Percentiles rank a stretch among this genome's conserved stretches.
Conservation (phyloP, 2,797 vertebrate species). For the Hemibagrus guttatus region DNA sequence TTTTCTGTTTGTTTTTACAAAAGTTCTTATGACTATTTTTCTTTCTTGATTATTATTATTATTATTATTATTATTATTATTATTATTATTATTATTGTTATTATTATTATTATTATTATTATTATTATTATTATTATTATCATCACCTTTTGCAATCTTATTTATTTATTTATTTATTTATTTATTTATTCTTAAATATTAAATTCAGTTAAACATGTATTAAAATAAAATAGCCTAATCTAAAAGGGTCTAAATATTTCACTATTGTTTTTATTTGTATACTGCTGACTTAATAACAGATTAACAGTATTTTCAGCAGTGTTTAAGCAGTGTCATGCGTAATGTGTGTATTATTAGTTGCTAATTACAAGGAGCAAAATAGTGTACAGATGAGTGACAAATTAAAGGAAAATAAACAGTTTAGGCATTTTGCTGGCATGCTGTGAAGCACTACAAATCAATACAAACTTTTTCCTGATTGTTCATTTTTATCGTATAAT, state of each 20-base stretch:
- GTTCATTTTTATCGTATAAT: not conserved
- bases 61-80: no score
- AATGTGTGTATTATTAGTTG: not conserved
- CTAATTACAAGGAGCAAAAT: not conserved
- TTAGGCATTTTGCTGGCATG: not conserved
- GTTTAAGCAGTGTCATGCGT: not conserved
- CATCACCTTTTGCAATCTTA: no score
- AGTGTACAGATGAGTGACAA: not conserved
- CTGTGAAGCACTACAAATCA: not conserved
- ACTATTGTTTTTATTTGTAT: not conserved
- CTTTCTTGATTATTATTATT: not conserved
- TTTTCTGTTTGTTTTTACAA: not conserved
- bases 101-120: no score
- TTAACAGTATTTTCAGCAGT: not conserved
- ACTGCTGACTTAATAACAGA: not conserved
- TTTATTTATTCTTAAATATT: not conserved
- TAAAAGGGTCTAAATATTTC: not conserved
- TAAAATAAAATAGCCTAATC: not conserved
- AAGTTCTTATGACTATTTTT: not conserved
- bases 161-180: no score
- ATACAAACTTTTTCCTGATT: not conserved
- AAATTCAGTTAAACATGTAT: not conserved
- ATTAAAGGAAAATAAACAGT: not conserved
- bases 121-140: no score
- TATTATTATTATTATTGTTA: no score